Percentiles rank a stretch among this genome's conserved stretches.
Evolutionary conservation across 2,113 vertebrate genomes (phyloP).

Genomic region (Campylorhamphus procurvoides): DNA sequence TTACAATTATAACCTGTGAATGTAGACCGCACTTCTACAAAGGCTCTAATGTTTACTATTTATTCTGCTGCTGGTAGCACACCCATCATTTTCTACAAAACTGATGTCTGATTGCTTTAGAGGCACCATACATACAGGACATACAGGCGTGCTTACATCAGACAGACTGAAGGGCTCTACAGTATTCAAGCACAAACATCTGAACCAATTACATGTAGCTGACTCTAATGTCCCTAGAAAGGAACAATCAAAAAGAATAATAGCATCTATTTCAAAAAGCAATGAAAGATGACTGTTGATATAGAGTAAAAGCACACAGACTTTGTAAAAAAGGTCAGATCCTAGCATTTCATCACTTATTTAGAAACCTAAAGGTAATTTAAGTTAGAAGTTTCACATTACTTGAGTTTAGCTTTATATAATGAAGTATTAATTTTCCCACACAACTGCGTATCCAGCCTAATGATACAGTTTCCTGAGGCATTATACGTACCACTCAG

Average conservation of each 20-base stretch:
- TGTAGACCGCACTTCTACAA: neutral
- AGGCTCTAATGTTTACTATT: neutral
- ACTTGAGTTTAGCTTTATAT: neutral
- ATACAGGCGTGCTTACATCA: neutral
- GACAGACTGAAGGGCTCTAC: neutral
- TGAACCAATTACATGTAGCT: neutral
- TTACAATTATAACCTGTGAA: neutral
- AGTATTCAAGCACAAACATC: neutral
- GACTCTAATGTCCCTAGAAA: conserved; percentile 33
- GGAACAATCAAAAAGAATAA: conserved; percentile 12
- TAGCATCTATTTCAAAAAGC: neutral
- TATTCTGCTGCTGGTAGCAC: neutral
- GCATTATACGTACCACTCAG: neutral
- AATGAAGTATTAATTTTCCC: neutral
- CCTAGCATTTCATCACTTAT: neutral
- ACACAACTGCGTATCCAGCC: neutral
- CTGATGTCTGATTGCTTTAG: neutral
- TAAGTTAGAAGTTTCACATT: neutral
- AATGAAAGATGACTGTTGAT: conserved; percentile 19
- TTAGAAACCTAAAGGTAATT: conserved; percentile 1
- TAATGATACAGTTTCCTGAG: neutral
- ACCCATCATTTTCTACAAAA: neutral
- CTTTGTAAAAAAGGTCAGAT: neutral
- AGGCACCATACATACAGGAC: neutral
- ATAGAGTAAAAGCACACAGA: neutral